phyloP scores from a whole-genome alignment of 1,140 invertebrate species.

The Agraylea sexmaculata region DNA sequence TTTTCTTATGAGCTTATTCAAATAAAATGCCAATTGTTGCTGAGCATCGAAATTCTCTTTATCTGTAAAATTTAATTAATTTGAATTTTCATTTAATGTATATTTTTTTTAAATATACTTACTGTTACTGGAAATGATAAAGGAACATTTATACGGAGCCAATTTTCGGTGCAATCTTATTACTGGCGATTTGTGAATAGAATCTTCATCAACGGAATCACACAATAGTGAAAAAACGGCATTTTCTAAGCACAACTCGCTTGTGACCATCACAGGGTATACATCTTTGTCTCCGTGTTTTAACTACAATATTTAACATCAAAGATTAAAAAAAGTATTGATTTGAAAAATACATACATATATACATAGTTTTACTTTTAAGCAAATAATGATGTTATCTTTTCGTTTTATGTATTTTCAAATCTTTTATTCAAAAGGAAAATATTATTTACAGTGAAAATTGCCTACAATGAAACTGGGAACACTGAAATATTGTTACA shows the following conservation, averaged over 20 bases:
- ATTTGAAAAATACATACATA: too few relatives aligned
- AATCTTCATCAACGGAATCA: constrained; percentile 42
- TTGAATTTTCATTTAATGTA: constrained; percentile 12
- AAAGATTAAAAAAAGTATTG: too few relatives aligned
- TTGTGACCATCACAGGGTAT: constrained; percentile 31
- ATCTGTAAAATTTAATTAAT: constrained; percentile 19
- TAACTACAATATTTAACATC: constrained; percentile 37
- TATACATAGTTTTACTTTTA: too few relatives aligned
- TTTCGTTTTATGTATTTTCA: neutral
- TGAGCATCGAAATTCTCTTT: constrained; percentile 28
- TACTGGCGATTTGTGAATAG: constrained; percentile 24
- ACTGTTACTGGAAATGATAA: constrained; percentile 38
- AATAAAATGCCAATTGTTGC: constrained; percentile 38
- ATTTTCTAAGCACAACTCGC: constrained; percentile 43
- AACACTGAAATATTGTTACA: too few relatives aligned
- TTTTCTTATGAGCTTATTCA: constrained; percentile 37
- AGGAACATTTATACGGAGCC: constrained; percentile 60
- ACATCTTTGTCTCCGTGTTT: constrained; percentile 31
- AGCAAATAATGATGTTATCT: too few relatives aligned
- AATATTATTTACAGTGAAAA: too few relatives aligned
- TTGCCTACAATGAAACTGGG: too few relatives aligned
- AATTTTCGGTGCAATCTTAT: constrained; percentile 57
- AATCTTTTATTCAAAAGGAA: too few relatives aligned
- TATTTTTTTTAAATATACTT: constrained; percentile 17
- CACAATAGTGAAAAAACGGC: constrained; percentile 48